Evolutionary conservation across 2,888 invertebrate species (phyloP), one percentile per base, ranked within the genome.

Genomic region (Polymixis flavicincta): DNA sequence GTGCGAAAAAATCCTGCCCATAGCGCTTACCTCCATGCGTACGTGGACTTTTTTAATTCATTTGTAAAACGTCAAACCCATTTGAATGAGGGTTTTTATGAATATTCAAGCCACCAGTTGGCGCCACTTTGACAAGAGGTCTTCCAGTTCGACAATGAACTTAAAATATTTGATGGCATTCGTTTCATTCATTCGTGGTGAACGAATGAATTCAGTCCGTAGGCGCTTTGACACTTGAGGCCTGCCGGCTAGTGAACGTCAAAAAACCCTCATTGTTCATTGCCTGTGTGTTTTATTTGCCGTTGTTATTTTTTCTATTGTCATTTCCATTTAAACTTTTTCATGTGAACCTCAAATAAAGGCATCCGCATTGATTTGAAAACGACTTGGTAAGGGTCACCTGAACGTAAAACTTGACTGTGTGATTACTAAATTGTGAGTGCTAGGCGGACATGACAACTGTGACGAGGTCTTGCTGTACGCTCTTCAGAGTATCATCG

Each of bases 271-370:
- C n/a, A n/a, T 22, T 37, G 1, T 64, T 54, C 3, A 1, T 8
- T 54, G 28, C 14, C 1, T 22, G 1, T 71, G 8, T 64, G 11
- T 70, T 77, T 66, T 45, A 9, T 83, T 83, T 72, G 70, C 63
- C 37, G 54, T 74, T 66, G 19, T 66, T 45, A 11, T 55, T 54
- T 42, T 19, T 6, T 13, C 9, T 0, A 59, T 28, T 14, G 19
- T 17, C 19, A 13, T 57, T 61, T n/a, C 2, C 4, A 32, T 42
- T 8, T 11, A 17, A 28, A 45, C 6, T 1, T 54, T 28, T 54
- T 5, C 0, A 28, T 67, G 52, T 19, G 14, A n/a, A 54, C 14
- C 5, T 28, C 7, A 45, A 57, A 32, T 55, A 55, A 79, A 48
- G 48, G 1, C 59, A 13, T 57, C 8, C 4, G 28, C 9, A n/a